Conservation (phyloP, 2,113 vertebrate species). For the Bubalus kerabau region DNA sequence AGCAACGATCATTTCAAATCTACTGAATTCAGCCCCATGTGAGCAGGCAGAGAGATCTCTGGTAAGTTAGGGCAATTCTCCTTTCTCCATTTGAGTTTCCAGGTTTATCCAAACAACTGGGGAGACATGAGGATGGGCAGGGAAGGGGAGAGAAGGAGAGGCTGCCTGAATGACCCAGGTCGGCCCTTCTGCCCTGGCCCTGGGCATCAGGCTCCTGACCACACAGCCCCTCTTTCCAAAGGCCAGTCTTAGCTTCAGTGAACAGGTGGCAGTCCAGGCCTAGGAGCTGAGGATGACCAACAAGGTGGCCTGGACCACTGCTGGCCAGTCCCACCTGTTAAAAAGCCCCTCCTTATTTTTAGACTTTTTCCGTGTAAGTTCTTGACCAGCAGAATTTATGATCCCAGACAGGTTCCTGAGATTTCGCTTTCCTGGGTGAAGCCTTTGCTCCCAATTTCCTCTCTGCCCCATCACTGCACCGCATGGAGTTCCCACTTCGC, state of each 20-base stretch:
- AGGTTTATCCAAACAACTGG: not conserved
- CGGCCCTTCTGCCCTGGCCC: not conserved
- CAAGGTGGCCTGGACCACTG: not conserved
- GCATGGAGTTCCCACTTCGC: not conserved
- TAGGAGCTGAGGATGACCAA: too few relatives aligned
- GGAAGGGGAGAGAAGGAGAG: accelerated
- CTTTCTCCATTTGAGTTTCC: not conserved
- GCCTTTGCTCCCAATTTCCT: not conserved
- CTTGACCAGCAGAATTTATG: not conserved
- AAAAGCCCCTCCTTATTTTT: not conserved
- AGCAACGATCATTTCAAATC: not conserved
- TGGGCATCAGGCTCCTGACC: not conserved
- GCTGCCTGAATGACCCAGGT: not conserved
- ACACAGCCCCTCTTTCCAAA: accelerated
- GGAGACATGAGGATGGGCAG: not conserved
- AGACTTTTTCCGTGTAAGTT: not conserved
- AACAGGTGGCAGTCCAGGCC: not conserved
- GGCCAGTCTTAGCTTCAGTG: not conserved
- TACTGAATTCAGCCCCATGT: not conserved
- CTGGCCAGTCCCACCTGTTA: not conserved
- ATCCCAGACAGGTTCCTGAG: not conserved
- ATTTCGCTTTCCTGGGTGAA: not conserved
- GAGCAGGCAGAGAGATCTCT: not conserved
- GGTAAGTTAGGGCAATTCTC: not conserved
- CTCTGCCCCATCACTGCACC: not conserved